phyloP scores from a whole-genome alignment of 1,140 invertebrate genomes.

The Brachionus paranguensis region DNA sequence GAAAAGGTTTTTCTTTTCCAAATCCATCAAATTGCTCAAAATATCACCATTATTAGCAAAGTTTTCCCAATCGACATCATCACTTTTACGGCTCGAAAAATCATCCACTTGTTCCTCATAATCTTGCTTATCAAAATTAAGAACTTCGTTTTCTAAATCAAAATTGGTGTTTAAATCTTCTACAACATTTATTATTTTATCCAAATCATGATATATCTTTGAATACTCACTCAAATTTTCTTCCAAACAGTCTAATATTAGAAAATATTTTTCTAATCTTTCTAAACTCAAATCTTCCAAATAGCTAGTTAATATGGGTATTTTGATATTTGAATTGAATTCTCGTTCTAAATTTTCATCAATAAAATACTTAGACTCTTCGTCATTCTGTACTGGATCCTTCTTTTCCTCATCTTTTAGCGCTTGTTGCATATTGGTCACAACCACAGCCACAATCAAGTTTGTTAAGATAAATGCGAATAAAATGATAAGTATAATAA shows the following conservation, averaged over 20 bases:
- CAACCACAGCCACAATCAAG: constrained; percentile 13
- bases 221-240: not conserved
- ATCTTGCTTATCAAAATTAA: not conserved
- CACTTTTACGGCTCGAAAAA: not conserved
- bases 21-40: not conserved
- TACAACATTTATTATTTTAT: not conserved
- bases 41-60: constrained; percentile 4
- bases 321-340: not conserved
- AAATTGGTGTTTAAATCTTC: not conserved
- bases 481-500: constrained; percentile 1
- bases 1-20: constrained; percentile 6
- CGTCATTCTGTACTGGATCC: not conserved
- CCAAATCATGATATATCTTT: not conserved
- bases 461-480: constrained; percentile 19
- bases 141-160: not conserved
- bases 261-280: not conserved
- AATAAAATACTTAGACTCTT: not conserved
- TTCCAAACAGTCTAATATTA: not conserved
- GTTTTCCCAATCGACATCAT: not conserved
- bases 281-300: constrained; percentile 1
- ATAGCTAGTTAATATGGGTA: not conserved
- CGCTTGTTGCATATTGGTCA: constrained; percentile 20
- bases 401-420: constrained; percentile 18
- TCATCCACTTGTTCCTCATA: not conserved
- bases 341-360: not conserved